These are phyloP conservation scores for Andricus curvator DNA, from an alignment of 2,888 invertebrate species.

Conservation along the genomic window DNA sequence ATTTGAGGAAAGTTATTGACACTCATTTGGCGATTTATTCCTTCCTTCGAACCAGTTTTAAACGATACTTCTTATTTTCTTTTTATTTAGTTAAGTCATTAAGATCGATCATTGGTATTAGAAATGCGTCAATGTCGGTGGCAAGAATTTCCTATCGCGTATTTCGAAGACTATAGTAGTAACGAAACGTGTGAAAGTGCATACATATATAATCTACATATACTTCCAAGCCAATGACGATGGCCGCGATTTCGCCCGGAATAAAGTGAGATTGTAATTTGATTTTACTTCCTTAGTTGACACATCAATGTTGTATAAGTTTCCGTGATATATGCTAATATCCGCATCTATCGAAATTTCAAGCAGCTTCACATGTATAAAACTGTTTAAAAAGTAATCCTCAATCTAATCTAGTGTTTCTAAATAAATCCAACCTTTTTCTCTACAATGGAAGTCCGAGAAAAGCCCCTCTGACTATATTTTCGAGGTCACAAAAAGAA, in stretches of 20 bases:
- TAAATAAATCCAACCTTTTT: no score
- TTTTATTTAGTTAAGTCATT: not conserved
- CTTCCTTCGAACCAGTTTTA: not conserved
- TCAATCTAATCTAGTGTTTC: no score
- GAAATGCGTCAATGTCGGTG: conserved; percentile 2
- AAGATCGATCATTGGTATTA: not conserved
- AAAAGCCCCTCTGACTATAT: not conserved
- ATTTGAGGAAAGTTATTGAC: not conserved
- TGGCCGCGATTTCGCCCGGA: conserved; percentile 31
- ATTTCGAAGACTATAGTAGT: not conserved
- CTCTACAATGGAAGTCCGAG: no score
- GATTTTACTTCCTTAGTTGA: not conserved
- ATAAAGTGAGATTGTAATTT: not conserved
- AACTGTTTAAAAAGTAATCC: no score
- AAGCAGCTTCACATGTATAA: no score
- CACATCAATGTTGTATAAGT: not conserved
- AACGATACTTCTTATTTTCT: not conserved
- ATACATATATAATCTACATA: not conserved
- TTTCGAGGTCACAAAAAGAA: not conserved
- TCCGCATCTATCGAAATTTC: no score
- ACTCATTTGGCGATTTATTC: not conserved
- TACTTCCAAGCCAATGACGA: conserved; percentile 11
- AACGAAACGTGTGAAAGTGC: conserved; percentile 30
- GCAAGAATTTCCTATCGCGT: conserved; percentile 11
- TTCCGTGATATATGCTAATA: not conserved